Conservation (phyloP, 2,113 vertebrate genomes). For the Hyperoodon ampullatus region DNA sequence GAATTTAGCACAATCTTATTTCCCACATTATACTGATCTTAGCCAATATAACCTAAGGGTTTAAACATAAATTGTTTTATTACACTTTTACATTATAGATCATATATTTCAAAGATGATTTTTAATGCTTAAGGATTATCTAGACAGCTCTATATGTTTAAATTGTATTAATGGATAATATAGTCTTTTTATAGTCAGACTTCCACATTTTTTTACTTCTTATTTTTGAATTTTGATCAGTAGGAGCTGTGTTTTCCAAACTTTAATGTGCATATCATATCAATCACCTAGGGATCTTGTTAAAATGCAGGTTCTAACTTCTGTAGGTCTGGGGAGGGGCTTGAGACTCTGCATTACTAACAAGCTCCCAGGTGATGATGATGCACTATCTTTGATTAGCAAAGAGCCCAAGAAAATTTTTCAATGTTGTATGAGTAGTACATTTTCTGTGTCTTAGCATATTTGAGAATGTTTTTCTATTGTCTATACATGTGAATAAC, state of each 20-base stretch:
- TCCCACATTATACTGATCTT: not conserved
- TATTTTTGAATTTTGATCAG: conserved; percentile 30
- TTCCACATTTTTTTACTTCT: not conserved
- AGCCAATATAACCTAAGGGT: not conserved
- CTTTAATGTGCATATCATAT: not conserved
- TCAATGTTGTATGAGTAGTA: not conserved
- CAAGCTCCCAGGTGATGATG: not conserved
- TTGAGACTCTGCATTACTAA: not conserved
- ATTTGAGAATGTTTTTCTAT: conserved; percentile 7
- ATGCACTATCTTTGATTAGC: not conserved
- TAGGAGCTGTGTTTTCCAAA: not conserved
- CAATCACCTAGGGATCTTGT: conserved; percentile 42
- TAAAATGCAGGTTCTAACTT: conserved; percentile 52
- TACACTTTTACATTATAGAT: not conserved
- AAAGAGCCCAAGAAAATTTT: not conserved
- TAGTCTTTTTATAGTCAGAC: not conserved
- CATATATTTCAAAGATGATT: not conserved
- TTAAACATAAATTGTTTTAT: conserved; percentile 8
- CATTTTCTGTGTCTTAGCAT: not conserved
- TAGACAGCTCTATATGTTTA: not conserved
- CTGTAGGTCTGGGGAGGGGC: not conserved
- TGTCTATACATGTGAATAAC: not conserved
- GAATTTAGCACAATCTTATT: not conserved
- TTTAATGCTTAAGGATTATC: conserved; percentile 25
- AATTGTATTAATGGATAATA: not conserved